Evolutionary conservation across 1,140 invertebrate species (phyloP), one percentile per base, ranked within the genome.

Genomic region (Rhyacophila brunnea): DNA sequence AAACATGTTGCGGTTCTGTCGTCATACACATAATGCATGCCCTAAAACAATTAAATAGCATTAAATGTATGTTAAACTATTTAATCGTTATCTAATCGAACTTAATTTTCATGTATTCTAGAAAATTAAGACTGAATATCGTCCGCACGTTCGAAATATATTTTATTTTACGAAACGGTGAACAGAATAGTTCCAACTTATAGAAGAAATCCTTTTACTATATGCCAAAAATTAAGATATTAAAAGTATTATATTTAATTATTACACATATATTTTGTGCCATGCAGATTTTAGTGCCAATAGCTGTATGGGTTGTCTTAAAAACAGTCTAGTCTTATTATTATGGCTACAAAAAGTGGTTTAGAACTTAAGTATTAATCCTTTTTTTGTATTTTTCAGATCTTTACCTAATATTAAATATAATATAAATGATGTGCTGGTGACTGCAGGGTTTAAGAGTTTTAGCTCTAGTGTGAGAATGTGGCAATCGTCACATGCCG

Each of bases 371-470:
- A 62, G 59, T 65, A 65, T 65, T 62, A 62, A 62, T 65, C 56
- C 57, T 65, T 65, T 62, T 65, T 65, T 65, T 65, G 60, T 65
- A 65, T 65, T 62, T 65, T 65, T 65, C 64, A 65, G 59, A 62
- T 65, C 64, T 65, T 62, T 62, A 65, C 59, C 64, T 65, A 65
- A 65, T 62, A 59, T 65, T 65, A 62, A 59, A 58, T 62, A 62
- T 56, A 59, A 53, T 52, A 57, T 55, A 47, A 47, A 64, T 55
- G 62, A 65, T 61, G 59, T 65, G 64, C 64, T 65, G 64, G 64
- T 65, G 60, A 65, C 60, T 65, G 64, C 64, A 65, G 64, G 64
- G 64, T 65, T 65, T 62, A 65, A 65, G 55, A 62, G 58, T 65
- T 52, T 38, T 61, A 65, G 64, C 59, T 61, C 60, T 62, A 62